Evolutionary conservation across 2,113 vertebrate genomes (phyloP).

Genomic region (Tragelaphus strepsiceros): DNA sequence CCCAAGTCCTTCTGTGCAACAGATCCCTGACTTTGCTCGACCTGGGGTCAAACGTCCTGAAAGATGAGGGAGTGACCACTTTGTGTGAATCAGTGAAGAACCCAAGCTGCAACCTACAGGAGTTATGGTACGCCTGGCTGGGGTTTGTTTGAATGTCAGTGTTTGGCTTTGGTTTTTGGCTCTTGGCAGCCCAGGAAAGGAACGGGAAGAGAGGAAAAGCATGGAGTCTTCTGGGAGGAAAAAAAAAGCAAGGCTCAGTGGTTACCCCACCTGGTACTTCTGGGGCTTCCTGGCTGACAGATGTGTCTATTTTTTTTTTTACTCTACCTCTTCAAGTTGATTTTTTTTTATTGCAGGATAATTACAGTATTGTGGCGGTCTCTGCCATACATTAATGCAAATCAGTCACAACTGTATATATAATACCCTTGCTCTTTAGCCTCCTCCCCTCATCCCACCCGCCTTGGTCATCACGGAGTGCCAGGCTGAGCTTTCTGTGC

Average conservation of each 20-base stretch:
- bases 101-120: background rate
- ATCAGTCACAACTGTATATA: background rate
- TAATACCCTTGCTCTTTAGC: background rate
- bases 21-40: background rate
- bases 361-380: background rate
- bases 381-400: background rate
- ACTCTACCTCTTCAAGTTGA: background rate
- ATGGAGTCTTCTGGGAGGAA: background rate
- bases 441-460: background rate
- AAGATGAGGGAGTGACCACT: background rate
- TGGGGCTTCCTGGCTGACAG: background rate
- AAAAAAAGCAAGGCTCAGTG: background rate
- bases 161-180: background rate
- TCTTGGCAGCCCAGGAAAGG: background rate
- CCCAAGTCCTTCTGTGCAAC: background rate
- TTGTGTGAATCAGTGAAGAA: background rate
- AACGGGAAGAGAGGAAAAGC: background rate
- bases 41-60: background rate
- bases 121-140: background rate
- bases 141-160: background rate
- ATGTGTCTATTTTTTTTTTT: background rate
- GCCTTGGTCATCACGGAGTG: rapidly evolving
- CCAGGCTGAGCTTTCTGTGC: background rate
- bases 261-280: too few species aligned
- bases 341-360: background rate